Evolutionary conservation across 2,797 vertebrate genomes (phyloP), one percentile per base, ranked within the genome.

Genomic region (Syngnathus rostellatus): DNA sequence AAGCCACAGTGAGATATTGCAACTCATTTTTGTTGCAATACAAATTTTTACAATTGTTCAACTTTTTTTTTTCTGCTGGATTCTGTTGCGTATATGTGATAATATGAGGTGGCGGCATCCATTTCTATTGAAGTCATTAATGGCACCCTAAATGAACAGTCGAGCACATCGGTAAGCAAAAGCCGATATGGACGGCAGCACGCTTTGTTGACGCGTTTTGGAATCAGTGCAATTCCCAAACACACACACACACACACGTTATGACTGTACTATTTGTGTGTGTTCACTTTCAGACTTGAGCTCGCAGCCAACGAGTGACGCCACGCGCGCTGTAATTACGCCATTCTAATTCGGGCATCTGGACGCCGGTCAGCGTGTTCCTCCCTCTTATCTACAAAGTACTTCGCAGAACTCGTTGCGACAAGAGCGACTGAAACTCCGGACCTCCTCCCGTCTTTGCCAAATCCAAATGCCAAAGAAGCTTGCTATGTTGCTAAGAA

Each of bases 231-330:
- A n/a, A 50, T 46, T 17, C 6, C 6, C 45, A 50, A 50, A 50
- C 6, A 50, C 14, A 23, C 23, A 23, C 23, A 23, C 23, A 50
- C 14, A 50, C 6, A 50, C 14, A 14, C 6, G 17, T 17, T 16
- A 0, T 46, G 5, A 46, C 2, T 2, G 48, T n/a, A 7, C 6
- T 5, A n/a, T 19, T 50, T n/a, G 48, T 8, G 31, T 50, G 17
- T 50, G 48, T 50, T 50, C 2, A n/a, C 48, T 19, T 50, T 50
- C 6, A 50, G 5, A n/a, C 19, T 50, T 64, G 7, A 1, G 48
- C 23, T 73, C 25, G 17, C 17, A 41, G 66, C 61, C 67, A 68
- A 39, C 51, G 1, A 53, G n/a, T 54, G n/a, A 54, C 51, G 6
- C 17, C 51, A 53, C 4, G n/a, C n/a, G 11, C 17, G 21, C 51